Evolutionary conservation across 1,140 invertebrate species (phyloP), one percentile per base, ranked within the genome.

Genomic region (Cotesia glomerata): DNA sequence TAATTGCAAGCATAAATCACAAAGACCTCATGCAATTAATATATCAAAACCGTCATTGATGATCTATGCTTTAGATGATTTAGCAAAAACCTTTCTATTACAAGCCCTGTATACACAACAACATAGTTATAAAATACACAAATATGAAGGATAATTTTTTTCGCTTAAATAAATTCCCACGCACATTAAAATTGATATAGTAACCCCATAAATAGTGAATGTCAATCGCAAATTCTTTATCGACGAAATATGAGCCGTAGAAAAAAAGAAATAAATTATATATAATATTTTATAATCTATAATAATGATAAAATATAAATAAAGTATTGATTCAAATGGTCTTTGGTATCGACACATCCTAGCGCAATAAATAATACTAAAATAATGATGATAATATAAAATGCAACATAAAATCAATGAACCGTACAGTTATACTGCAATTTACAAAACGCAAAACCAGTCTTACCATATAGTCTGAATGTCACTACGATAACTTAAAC

Each of bases 1-100:
- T 71, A 62, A 71, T 71, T 62, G 61, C 69, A n/a, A 63, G 14
- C 59, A 71, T 71, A 63, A 71, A 71, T 71, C 69, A 71, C 18
- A 26, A 61, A 71, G 59, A 71, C 63, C 39, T 62, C 59, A 49
- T 39, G 39, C 45, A 71, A 71, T 71, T 71, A 71, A 71, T 71
- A 63, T 71, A 45, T 45, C 5, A 36, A 34, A 13, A 63, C 7
- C 49, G 45, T 71, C 61, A 69, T 61, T 26, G 69, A 71, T 71
- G 69, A 71, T 39, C 58, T 69, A 71, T 63, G 69, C 26, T 45
- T 45, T 45, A 5, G 11, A 45, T 45, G 52, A 56, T 56, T 16
- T 56, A 56, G 16, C 52, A 4, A 18, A 11, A 45, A 45, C 39
- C 39, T 45, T 45, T 45, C 11, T 45, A 45, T 45, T 45, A 45